Conservation (phyloP, 2,888 invertebrate genomes). For the Ischnus inquisitorius region DNA sequence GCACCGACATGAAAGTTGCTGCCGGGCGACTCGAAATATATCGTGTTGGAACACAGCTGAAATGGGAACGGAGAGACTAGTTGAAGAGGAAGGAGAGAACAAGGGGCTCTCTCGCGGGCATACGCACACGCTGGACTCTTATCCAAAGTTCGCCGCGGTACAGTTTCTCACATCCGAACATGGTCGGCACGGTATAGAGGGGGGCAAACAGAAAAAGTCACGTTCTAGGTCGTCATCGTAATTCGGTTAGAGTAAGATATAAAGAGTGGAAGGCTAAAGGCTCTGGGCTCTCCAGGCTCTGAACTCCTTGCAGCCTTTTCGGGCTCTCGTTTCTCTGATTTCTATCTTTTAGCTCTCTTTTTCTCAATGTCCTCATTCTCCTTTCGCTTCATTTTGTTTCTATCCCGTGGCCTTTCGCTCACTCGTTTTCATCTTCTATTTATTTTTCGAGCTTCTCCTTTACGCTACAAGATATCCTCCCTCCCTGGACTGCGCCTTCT, state of each 20-base stretch:
- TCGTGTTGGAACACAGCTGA: not conserved
- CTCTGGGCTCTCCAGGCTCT: not conserved
- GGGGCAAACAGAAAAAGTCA: conserved; percentile 47
- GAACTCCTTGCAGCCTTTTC: not conserved
- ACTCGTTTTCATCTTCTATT: conserved; percentile 23
- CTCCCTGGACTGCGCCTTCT: too few relatives aligned
- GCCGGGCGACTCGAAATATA: not conserved
- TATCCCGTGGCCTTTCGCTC: not conserved
- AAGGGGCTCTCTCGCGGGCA: not conserved
- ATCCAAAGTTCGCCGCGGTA: not conserved
- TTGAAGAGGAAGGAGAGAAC: not conserved
- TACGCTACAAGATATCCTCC: not conserved
- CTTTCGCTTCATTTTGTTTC: not conserved
- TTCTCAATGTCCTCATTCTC: not conserved
- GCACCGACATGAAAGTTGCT: not conserved
- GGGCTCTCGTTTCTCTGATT: not conserved
- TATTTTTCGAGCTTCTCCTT: conserved; percentile 12
- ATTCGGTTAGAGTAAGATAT: conserved; percentile 52
- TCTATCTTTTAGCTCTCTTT: not conserved
- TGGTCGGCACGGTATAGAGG: conserved; percentile 8
- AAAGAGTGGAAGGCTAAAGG: not conserved
- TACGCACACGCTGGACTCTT: too few relatives aligned
- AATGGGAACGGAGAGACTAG: not conserved
- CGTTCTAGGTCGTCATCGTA: conserved; percentile 64
- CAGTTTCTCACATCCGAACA: not conserved